phyloP scores from a whole-genome alignment of 30 jellyfish, hydroid and myxozoan genomes.

The Nemopilema nomurai region DNA sequence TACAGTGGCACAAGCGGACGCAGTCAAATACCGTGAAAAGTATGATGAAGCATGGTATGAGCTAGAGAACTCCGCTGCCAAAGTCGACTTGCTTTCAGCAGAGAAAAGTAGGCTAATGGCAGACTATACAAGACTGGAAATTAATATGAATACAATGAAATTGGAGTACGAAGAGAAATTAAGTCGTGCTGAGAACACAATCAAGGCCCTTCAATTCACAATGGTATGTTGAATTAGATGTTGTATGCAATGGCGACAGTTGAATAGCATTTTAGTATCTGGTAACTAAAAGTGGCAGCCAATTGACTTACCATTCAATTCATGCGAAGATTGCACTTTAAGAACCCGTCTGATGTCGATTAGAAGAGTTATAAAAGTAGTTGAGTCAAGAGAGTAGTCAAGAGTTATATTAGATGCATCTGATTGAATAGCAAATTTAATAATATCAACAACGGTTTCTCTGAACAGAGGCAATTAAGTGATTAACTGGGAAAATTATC shows the following conservation, averaged over 20 bases:
- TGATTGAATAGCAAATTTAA: too few relatives aligned
- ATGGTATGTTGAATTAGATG: not conserved
- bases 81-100: not conserved
- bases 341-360: too few relatives aligned
- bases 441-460: too few relatives aligned
- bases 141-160: not conserved
- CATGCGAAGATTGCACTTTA: too few relatives aligned
- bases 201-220: not conserved
- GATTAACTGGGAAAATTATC: too few relatives aligned
- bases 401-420: too few relatives aligned
- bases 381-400: too few relatives aligned
- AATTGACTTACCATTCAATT: too few relatives aligned
- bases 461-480: too few relatives aligned
- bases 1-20: not conserved
- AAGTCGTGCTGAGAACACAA: not conserved
- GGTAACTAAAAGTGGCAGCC: too few relatives aligned
- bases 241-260: not conserved
- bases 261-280: not conserved
- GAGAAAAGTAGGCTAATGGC: not conserved
- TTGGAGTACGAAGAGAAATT: not conserved
- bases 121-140: not conserved
- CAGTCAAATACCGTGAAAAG: not conserved
- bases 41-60: not conserved
- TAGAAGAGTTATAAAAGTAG: too few relatives aligned
- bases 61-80: not conserved